phyloP scores from a whole-genome alignment of 2,888 invertebrate species.

The Electrophaes corylata region DNA sequence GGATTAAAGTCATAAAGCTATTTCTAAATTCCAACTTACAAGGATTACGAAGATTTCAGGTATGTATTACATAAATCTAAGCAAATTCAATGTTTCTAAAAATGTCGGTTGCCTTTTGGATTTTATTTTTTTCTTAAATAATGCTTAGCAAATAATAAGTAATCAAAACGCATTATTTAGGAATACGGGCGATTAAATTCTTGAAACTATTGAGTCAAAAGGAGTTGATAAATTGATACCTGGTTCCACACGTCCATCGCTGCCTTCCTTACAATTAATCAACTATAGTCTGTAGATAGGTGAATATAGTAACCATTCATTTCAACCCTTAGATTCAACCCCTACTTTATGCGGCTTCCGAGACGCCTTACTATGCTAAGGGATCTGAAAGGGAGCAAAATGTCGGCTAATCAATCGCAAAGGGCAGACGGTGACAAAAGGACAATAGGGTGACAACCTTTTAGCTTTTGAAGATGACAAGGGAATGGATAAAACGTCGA shows the following conservation, averaged over 20 bases:
- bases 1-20: no score
- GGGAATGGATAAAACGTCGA: neutral
- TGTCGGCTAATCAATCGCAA: slow-evolving; percentile 80
- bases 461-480: neutral
- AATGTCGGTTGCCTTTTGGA: no score
- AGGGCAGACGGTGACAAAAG: slow-evolving; percentile 74
- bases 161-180: no score
- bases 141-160: no score
- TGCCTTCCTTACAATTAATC: slow-evolving; percentile 20
- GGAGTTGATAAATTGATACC: neutral
- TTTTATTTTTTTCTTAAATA: no score
- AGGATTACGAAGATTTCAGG: no score
- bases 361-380: slow-evolving; percentile 64
- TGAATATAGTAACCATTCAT: slow-evolving; percentile 15
- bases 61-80: no score
- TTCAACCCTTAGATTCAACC: slow-evolving; percentile 26
- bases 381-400: slow-evolving; percentile 65
- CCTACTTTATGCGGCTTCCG: slow-evolving; percentile 59
- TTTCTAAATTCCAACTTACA: no score
- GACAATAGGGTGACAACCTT: slow-evolving; percentile 43
- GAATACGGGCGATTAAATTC: no score
- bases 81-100: no score
- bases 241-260: neutral
- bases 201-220: neutral
- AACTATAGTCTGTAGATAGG: slow-evolving; percentile 15